Conservation (phyloP, 2,888 invertebrate species). For the Baronia brevicornis region DNA sequence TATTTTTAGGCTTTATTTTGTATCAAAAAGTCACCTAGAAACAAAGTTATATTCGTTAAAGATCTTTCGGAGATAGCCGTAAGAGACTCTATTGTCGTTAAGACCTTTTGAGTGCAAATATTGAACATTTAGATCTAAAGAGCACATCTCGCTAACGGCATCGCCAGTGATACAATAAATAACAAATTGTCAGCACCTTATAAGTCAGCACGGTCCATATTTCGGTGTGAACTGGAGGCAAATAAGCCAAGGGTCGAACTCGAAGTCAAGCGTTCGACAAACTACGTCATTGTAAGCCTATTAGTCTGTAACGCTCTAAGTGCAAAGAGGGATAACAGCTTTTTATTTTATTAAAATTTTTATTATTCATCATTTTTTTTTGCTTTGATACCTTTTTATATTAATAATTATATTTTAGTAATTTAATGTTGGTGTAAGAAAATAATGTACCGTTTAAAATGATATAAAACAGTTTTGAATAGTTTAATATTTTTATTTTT, state of each 20-base stretch:
- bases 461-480: too few relatives aligned
- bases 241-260: slow-evolving; percentile 55
- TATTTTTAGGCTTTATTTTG: too few relatives aligned
- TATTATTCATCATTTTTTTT: too few relatives aligned
- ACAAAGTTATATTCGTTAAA: too few relatives aligned
- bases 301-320: slow-evolving; percentile 22
- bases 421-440: too few relatives aligned
- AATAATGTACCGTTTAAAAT: too few relatives aligned
- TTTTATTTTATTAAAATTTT: not conserved
- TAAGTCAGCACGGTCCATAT: slow-evolving; percentile 30
- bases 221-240: slow-evolving; percentile 39
- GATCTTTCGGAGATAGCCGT: too few relatives aligned
- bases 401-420: too few relatives aligned
- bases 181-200: slow-evolving; percentile 31
- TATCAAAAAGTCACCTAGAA: too few relatives aligned
- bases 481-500: too few relatives aligned
- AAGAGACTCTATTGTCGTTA: too few relatives aligned
- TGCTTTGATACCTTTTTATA: too few relatives aligned
- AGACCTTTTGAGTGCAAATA: slow-evolving; percentile 8
- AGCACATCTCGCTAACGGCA: slow-evolving; percentile 15
- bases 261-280: slow-evolving; percentile 55
- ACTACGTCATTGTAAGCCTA: slow-evolving; percentile 49
- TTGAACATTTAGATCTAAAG: slow-evolving; percentile 10
- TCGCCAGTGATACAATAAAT: slow-evolving; percentile 22
- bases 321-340: slow-evolving; percentile 19